These are phyloP conservation scores for Neomonachus schauinslandi DNA, from an alignment of 2,113 vertebrate species.

Conservation along the genomic window DNA sequence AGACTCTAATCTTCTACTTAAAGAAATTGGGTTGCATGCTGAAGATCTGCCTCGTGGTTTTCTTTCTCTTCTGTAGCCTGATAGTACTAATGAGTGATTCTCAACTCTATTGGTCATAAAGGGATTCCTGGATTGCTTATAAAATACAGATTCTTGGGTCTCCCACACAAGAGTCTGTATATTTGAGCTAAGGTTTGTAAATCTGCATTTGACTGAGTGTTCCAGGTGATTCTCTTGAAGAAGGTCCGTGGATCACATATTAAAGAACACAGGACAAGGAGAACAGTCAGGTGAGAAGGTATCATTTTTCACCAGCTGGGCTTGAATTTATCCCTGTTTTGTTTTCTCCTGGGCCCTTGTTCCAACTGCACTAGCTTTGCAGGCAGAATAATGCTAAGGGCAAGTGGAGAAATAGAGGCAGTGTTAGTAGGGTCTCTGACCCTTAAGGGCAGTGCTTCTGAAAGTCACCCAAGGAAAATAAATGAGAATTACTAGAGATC, in stretches of 20 bases:
- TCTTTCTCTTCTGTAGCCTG: background rate
- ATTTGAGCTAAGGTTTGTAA: background rate
- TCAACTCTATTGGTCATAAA: background rate
- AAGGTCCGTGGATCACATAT: background rate
- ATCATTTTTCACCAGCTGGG: background rate
- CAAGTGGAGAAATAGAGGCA: background rate
- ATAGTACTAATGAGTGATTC: background rate
- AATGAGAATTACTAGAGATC: background rate
- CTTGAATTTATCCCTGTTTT: background rate
- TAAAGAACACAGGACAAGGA: background rate
- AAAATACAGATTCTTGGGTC: background rate
- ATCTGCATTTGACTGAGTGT: background rate
- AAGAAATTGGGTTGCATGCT: background rate
- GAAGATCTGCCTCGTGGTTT: background rate
- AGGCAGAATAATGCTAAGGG: background rate
- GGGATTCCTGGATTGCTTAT: background rate
- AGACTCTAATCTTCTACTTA: background rate
- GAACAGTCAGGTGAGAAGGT: accelerated
- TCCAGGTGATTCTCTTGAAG: background rate
- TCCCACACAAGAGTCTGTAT: too few species aligned
- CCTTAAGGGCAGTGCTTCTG: background rate
- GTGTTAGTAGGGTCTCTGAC: background rate
- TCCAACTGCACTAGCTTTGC: background rate
- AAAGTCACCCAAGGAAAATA: background rate
- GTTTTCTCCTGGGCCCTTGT: background rate